phyloP scores from a whole-genome alignment of 2,113 vertebrate genomes.

The Hassar affinis region DNA sequence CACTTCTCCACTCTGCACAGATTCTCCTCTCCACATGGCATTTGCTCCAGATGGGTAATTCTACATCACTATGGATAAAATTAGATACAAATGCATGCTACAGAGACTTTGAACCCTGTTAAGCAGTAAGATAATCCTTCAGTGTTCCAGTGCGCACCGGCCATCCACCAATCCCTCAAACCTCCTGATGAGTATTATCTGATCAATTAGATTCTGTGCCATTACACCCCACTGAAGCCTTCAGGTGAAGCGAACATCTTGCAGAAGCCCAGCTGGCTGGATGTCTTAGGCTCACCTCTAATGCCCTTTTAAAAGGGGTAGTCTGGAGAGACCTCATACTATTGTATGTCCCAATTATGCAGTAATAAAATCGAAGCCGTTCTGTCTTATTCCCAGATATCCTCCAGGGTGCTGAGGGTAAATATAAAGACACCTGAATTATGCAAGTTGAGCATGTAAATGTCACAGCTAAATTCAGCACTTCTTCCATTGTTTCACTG shows the following conservation, averaged over 20 bases:
- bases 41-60: constrained; percentile 19
- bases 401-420: constrained; percentile 57
- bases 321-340: not conserved
- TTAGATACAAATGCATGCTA: constrained; percentile 26
- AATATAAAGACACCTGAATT: constrained; percentile 71
- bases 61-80: constrained; percentile 18
- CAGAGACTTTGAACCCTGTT: constrained; percentile 6
- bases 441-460: constrained; percentile 70
- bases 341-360: constrained; percentile 22
- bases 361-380: constrained; percentile 50
- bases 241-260: constrained; percentile 15
- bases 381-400: constrained; percentile 46
- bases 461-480: constrained; percentile 71
- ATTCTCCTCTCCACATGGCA: constrained; percentile 15
- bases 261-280: not conserved
- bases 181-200: constrained; percentile 43
- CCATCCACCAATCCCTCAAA: constrained; percentile 24
- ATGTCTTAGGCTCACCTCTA: not conserved
- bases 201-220: constrained; percentile 48
- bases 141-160: constrained; percentile 2
- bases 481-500: constrained; percentile 67
- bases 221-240: constrained; percentile 21
- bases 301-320: not conserved
- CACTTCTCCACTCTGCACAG: not conserved
- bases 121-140: constrained; percentile 29